phyloP scores from a whole-genome alignment of 2,797 vertebrate genomes.

The Apodemus agrarius region DNA sequence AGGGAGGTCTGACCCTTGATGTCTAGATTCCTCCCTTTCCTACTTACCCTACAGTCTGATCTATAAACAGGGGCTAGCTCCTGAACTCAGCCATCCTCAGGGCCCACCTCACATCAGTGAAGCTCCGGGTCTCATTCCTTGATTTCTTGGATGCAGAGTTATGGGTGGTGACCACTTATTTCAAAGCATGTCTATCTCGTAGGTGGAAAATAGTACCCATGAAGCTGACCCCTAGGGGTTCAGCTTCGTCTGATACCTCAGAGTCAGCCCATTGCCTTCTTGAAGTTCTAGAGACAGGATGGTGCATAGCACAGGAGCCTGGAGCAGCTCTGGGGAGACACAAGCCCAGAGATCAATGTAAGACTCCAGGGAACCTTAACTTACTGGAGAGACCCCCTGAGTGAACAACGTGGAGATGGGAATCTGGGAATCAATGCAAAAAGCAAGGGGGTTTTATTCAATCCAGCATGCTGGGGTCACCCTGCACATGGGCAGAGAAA shows the following conservation, averaged over 20 bases:
- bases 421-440: no score
- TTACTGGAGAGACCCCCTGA: no score
- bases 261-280: background rate
- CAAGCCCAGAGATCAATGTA: no score
- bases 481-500: no score
- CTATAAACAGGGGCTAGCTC: background rate
- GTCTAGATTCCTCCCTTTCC: background rate
- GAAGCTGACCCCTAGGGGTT: accelerated
- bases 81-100: background rate
- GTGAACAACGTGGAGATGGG: no score
- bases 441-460: no score
- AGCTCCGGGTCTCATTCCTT: background rate
- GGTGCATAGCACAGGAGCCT: background rate
- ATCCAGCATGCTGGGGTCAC: no score
- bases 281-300: accelerated
- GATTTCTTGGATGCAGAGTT: background rate
- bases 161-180: background rate
- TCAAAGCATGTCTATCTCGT: background rate
- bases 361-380: no score
- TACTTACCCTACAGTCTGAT: background rate
- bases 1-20: background rate
- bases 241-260: background rate
- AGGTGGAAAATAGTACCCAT: background rate
- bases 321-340: conserved; percentile 35
- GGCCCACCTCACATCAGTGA: background rate